A percentile compares a stretch with the other conserved stretches of the same genome.
phyloP scores from a whole-genome alignment of 2,797 vertebrate species.

The Gymnoscopelus microlampas region DNA sequence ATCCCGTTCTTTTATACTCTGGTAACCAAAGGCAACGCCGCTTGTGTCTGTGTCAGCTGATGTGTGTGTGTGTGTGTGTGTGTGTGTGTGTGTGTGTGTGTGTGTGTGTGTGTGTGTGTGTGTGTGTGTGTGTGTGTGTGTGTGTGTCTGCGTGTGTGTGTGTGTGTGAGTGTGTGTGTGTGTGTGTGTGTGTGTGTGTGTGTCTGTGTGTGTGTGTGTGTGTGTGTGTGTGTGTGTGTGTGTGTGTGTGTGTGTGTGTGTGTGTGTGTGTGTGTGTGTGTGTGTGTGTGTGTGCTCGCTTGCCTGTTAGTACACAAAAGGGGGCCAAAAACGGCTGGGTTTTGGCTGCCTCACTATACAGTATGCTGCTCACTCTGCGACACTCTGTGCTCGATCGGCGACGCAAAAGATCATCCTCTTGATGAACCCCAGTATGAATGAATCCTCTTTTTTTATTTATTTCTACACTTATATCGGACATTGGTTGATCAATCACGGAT shows the following conservation, averaged over 20 bases:
- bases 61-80: conserved; percentile 12
- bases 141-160: conserved; percentile 11
- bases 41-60: conserved; percentile 11
- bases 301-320: conserved; percentile 52
- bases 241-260: conserved; percentile 10
- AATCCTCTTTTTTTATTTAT: conserved; percentile 7
- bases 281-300: neutral
- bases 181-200: conserved; percentile 2
- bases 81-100: conserved; percentile 11
- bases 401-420: conserved; percentile 52
- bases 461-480: conserved; percentile 24
- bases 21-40: neutral
- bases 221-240: conserved; percentile 13
- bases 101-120: conserved; percentile 12
- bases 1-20: conserved; percentile 2
- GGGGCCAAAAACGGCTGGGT: conserved; percentile 59
- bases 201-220: conserved; percentile 9
- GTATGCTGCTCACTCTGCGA: too few species aligned
- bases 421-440: conserved; percentile 48
- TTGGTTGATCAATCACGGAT: conserved; percentile 26
- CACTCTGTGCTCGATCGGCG: conserved; percentile 41
- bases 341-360: conserved; percentile 28
- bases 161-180: conserved; percentile 12
- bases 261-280: conserved; percentile 12
- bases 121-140: conserved; percentile 5